Base-by-base conservation (phyloP, 2,797 vertebrate species). In the Molossus alvarezi region DNA sequence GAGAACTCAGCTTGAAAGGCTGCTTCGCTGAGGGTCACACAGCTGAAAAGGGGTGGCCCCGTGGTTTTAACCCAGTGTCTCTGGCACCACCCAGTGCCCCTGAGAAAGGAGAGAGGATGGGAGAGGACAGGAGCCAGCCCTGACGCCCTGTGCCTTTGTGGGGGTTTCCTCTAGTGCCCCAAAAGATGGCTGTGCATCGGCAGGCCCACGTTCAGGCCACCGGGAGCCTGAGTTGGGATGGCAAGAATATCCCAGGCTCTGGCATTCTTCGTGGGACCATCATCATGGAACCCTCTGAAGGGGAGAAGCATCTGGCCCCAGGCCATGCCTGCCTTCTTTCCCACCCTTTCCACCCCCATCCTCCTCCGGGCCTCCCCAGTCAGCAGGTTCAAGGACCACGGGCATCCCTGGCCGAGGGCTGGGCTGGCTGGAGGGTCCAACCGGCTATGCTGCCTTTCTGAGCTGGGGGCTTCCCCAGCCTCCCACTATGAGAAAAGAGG, bases 401-500 rank as follows among this genome's bases (percentile, higher is more conserved):
- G 60, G 77, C 37, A 5, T 45, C 45, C 41, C 29, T 9, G 13
- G 58, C 53, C 37, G n/a, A 77, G 51, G 85, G 27, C 53, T 57
- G 23, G 60, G 25, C 17, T 6, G 21, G 10, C 11, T 5, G 33
- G 37, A 37, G 37, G 51, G 33, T 9, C 37, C 14, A 41, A 15
- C 11, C 23, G 37, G 14, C 23, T 84, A 17, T 25, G 25, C 55
- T 45, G 12, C 58, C 71, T 81, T 92, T 58, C 51, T 21, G 5
- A 96, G 17, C 53, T 62, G n/a, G 45, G 1, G 7, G 12, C 27
- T n/a, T 41, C 27, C 20, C 69, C 18, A 5, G 20, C 11, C 29
- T 75, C 57, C 76, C 55, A 58, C 23, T 64, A 51, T 89, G 75
- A 79, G 79, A 82, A 86, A 84, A 88, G 62, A 92, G 37, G 37